Percentiles rank a stretch among this genome's conserved stretches.
phyloP scores from a whole-genome alignment of 2,888 invertebrate genomes.

The Eurois occulta region DNA sequence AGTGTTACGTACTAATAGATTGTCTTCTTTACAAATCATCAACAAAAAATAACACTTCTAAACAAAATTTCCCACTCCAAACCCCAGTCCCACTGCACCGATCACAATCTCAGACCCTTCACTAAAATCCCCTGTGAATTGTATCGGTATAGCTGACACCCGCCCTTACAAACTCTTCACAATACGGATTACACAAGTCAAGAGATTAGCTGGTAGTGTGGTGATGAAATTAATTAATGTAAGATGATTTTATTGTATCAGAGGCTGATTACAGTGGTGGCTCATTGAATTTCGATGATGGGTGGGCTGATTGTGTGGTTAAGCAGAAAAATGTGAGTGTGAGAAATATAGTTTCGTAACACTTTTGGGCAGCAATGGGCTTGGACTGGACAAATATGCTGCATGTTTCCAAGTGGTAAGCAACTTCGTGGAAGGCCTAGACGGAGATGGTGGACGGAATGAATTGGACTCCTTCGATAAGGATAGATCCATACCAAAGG shows the following conservation, averaged over 20 bases:
- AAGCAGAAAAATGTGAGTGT: neutral
- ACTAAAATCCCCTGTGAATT: conserved; percentile 43
- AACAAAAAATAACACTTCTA: neutral
- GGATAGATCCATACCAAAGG: no score
- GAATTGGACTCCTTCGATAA: no score
- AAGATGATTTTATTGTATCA: conserved; percentile 4
- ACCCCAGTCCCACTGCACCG: conserved; percentile 23
- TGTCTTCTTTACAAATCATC: neutral
- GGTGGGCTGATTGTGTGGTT: neutral
- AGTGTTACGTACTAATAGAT: neutral
- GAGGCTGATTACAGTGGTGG: neutral
- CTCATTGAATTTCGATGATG: neutral
- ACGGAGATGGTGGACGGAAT: no score
- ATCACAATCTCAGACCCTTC: conserved; percentile 38
- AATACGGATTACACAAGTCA: conserved; percentile 60
- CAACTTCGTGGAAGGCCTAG: no score
- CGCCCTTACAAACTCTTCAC: conserved; percentile 43
- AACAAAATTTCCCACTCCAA: neutral
- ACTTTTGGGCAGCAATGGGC: neutral
- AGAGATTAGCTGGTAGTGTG: conserved; percentile 41
- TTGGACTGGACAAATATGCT: neutral
- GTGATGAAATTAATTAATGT: conserved; percentile 35
- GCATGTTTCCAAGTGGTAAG: neutral
- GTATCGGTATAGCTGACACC: conserved; percentile 39
- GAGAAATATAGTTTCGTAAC: neutral